Base-by-base conservation (phyloP, 1,140 invertebrate genomes). In the Parapsyche elsis region DNA sequence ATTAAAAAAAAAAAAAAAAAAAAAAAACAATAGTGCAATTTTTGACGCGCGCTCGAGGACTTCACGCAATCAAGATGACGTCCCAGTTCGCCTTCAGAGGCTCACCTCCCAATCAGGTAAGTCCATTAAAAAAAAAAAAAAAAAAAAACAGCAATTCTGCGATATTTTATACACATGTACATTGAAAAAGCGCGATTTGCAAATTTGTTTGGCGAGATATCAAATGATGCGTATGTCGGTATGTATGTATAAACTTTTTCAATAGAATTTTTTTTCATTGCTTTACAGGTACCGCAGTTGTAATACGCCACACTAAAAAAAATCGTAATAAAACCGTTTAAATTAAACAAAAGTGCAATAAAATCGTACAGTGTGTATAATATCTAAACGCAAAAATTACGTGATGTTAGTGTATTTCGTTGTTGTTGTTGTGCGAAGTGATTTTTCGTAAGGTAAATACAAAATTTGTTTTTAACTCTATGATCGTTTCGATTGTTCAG, bases 21-120 rank as follows among this genome's bases (percentile, higher is more conserved):
- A n/a, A n/a, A n/a, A n/a, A n/a, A n/a, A n/a, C n/a, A n/a, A n/a
- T n/a, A 26, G 67, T 38, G 24, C 7, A 38, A 14, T 38, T 61
- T 59, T 14, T 19, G 21, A 53, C 49, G 10, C 49, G 16, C 49
- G 49, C n/a, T n/a, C 12, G 49, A 2, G 16, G 49, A 53, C 49
- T 38, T 38, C 30, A 38, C 12, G 49, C 10, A 5, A 10, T 61
- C 38, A 73, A 70, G 75, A 83, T 83, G 82, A 92, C 92, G 90
- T 92, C 91, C 89, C 91, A 92, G 90, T 92, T 92, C 90, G 91
- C 90, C 85, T 92, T 92, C 86, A 88, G 90, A 89, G 89, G 90
- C 89, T 92, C 91, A 85, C 91, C 91, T 85, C 91, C 89, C 89
- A 91, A 90, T 87, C 91, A 92, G 91, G 91, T 92, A 87, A 81